These are phyloP conservation scores for Drosophila bocqueti DNA, from an alignment of 1,140 invertebrate species.

Conservation along the genomic window DNA sequence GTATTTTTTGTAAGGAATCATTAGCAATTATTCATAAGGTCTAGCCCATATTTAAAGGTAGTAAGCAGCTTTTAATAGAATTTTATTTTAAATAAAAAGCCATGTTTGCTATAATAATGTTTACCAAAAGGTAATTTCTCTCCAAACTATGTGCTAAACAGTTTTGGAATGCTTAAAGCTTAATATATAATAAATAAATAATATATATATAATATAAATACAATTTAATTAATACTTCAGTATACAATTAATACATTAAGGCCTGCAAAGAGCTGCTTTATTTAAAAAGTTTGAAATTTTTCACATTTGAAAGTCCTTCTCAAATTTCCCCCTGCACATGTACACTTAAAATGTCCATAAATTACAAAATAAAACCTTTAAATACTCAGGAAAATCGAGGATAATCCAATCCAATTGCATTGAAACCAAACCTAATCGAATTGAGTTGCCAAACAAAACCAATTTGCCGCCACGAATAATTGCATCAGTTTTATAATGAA, in stretches of 20 bases:
- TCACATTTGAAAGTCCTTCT: neutral
- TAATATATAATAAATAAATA: too few species aligned
- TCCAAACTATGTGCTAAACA: neutral
- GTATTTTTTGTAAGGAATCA: too few species aligned
- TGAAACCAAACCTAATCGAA: conserved; percentile 34
- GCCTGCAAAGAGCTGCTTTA: neutral
- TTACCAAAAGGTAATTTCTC: neutral
- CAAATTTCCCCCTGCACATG: too few species aligned
- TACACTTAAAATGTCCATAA: neutral
- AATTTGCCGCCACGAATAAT: conserved; percentile 46
- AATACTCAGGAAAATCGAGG: conserved; percentile 12
- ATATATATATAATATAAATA: too few species aligned
- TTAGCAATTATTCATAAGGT: too few species aligned
- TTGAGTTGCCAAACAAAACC: conserved; percentile 29
- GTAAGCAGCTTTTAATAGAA: neutral
- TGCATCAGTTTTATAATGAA: conserved; percentile 38
- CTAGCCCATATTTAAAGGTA: too few species aligned
- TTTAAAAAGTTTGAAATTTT: neutral
- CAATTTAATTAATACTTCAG: too few species aligned
- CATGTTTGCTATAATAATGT: neutral
- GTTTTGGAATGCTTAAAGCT: too few species aligned
- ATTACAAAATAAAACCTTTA: conserved; percentile 14
- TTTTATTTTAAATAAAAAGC: neutral
- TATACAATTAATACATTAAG: too few species aligned
- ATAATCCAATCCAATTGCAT: conserved; percentile 27